Conservation (phyloP, 2,113 vertebrate genomes). For the Tachuris rubrigastra region DNA sequence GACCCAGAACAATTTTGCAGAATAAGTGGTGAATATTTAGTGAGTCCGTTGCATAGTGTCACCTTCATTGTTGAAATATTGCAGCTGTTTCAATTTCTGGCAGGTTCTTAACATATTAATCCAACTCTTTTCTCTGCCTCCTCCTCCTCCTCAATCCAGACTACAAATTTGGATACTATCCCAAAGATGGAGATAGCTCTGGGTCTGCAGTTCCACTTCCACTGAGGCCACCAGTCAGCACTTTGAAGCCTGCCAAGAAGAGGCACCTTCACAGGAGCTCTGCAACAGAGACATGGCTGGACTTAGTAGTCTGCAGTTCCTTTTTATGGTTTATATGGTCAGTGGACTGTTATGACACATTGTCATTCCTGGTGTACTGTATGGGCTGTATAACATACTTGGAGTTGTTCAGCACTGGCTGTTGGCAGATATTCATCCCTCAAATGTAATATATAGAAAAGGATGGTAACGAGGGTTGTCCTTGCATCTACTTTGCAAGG, state of each 20-base stretch:
- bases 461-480: not conserved
- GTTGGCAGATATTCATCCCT: not conserved
- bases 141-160: not conserved
- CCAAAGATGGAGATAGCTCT: not conserved
- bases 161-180: not conserved
- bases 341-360: fast-evolving
- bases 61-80: not conserved
- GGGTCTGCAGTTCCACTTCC: not conserved
- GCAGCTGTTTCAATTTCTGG: not conserved
- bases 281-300: not conserved
- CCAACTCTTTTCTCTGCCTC: not conserved
- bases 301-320: no score
- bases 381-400: not conserved
- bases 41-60: not conserved
- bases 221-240: not conserved
- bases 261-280: not conserved
- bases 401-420: not conserved
- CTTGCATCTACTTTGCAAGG: not conserved
- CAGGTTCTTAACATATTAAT: not conserved
- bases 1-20: not conserved
- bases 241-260: not conserved
- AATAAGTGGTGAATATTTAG: not conserved
- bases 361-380: not conserved
- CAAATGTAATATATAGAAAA: not conserved
- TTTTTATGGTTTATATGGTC: not conserved